Percentiles rank a stretch among this genome's conserved stretches.
phyloP scores from a whole-genome alignment of 35 echinoderm and acorn worm species.

The Lytechinus pictus region DNA sequence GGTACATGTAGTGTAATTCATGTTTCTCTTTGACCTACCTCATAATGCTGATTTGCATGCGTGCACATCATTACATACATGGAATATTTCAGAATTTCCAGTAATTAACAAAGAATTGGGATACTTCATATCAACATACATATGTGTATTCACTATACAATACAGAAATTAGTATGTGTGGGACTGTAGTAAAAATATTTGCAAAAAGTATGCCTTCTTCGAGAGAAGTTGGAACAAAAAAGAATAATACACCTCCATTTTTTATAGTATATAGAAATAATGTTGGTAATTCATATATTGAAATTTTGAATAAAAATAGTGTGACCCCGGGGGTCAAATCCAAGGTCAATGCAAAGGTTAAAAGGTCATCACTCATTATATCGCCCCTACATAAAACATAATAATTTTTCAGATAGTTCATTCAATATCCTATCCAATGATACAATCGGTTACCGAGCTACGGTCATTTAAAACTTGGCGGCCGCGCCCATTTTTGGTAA shows the following conservation, averaged over 20 bases:
- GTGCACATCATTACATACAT: too few relatives aligned
- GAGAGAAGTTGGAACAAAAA: not conserved
- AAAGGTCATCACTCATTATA: too few relatives aligned
- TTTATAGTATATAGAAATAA: not conserved
- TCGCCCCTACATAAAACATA: not conserved
- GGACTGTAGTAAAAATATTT: not conserved
- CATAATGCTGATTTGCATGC: too few relatives aligned
- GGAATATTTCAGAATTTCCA: too few relatives aligned
- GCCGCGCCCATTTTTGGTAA: not conserved
- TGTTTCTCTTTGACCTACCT: too few relatives aligned
- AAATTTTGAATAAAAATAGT: not conserved
- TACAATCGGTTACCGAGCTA: not conserved
- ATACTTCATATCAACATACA: too few relatives aligned
- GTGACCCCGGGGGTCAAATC: not conserved
- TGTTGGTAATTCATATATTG: not conserved
- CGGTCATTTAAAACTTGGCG: not conserved
- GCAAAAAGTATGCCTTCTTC: not conserved
- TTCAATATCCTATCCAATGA: conserved; percentile 19
- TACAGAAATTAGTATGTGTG: not conserved
- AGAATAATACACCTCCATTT: not conserved
- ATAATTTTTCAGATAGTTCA: conserved; percentile 1
- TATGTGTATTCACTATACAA: not conserved
- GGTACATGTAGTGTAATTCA: too few relatives aligned
- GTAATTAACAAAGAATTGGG: too few relatives aligned
- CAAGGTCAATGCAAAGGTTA: too few relatives aligned